Base-by-base conservation (phyloP, 1,140 invertebrate genomes). In the Archegozetes longisetosus region DNA sequence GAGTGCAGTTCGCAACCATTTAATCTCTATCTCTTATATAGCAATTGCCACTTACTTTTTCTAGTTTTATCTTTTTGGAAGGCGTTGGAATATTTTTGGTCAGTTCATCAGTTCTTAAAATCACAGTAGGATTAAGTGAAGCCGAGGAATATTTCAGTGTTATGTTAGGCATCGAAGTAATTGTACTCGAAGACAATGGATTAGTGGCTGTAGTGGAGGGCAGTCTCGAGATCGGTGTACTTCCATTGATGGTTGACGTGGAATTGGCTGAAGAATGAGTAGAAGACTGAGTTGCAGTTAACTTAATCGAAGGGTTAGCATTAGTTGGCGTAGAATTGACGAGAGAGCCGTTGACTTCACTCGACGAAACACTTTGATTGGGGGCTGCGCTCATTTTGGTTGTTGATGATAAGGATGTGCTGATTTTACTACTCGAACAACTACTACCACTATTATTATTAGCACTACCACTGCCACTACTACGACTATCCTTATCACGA, bases 111-210 rank as follows among this genome's bases (percentile, higher is more conserved):
- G 32, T 40, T 40, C 32, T 40, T 40, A 40, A 40, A 17, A 40
- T 40, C 32, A 40, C 65, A 40, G 63, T 65, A 27, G 62, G 55
- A 24, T 66, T 61, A 0, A 25, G 20, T 22, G 56, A 24, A 26
- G 46, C 14, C 3, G 40, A 24, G 9, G 58, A 24, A 26, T 50
- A 46, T 23, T 2, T 57, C 28, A 50, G 58, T 17, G 52, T 60
- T 3, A 26, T 26, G 6, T 3, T 22, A 4, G 55, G n/a, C 22
- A n/a, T 23, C 3, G 27, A 3, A 26, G 29, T 46, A 3, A n/a
- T n/a, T 46, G 32, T 40, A 6, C 6, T 9, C 6, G 32, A 40
- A 9, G 32, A 40, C 32, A 40, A 40, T 17, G 32, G 17, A 6
- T 6, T 9, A 9, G 32, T 6, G 32, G 6, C 17, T 17, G 32